Base-by-base conservation (phyloP, 2,888 invertebrate species). In the Panzeria rudis region DNA sequence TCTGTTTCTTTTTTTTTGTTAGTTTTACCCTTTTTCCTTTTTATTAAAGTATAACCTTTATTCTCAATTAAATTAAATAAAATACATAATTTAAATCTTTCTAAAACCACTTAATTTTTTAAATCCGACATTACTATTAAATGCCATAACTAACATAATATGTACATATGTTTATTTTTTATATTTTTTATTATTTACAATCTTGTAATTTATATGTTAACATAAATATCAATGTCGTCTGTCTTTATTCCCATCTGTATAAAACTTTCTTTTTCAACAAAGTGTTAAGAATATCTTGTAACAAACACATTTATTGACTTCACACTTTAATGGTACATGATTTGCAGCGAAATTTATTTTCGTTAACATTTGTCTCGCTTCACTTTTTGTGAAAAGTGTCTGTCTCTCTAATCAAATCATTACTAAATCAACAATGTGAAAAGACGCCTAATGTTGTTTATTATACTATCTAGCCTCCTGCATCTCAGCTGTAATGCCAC, bases 401-500 rank as follows among this genome's bases (percentile, higher is more conserved):
- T 76, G 8, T 54, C 9, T 47, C 62, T 76, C 52, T 82, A 69
- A 82, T 82, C 75, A 76, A 69, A 82, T 82, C 62, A 76, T 76
- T 69, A 62, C 75, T 25, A 82, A 76, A 56, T 69, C 82, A 82
- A 82, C 69, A 71, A 71, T 69, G 54, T 56, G 25, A 54, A 62
- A 81, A 59, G 73, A 15, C 50, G 23, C 50, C 69, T 61, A 69
- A 78, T 61, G 29, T 52, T 59, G 23, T 66, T 76, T 29, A 35
- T 61, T 38, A 32, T 64, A 7, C 29, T 25, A n/a, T 64, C 44
- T 17, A 1, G 29, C 17, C 38, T 29, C 20, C 29, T 44, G 17
- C n/a, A 15, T 29, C 29, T 8, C 44, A 7, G 8, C n/a, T 47
- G 47, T 4, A 23, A 11, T 25, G 25, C 11, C 23, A 11, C 62